Conservation (phyloP, 2,797 vertebrate species). For the Esox lucius region DNA sequence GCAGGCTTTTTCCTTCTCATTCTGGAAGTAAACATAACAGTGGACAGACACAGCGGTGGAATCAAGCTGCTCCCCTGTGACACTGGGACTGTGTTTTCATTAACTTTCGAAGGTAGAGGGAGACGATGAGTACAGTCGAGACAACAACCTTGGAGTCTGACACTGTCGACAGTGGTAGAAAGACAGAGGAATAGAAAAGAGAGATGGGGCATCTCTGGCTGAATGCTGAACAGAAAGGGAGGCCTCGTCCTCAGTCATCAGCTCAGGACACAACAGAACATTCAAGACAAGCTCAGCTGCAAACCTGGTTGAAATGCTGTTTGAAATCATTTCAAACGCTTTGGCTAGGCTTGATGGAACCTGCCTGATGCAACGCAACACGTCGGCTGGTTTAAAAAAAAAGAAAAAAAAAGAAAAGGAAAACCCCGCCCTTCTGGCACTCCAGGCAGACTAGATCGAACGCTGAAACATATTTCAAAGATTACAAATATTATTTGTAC, state of each 20-base stretch:
- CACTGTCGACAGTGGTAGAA: slow-evolving; percentile 19
- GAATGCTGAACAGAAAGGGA: slow-evolving; percentile 27
- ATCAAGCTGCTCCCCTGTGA: slow-evolving; percentile 20
- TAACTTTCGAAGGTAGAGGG: slow-evolving; percentile 30
- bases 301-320: not conserved
- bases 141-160: slow-evolving; percentile 42
- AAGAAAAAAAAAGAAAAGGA: not conserved
- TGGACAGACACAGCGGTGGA: not conserved
- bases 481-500: not conserved
- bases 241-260: slow-evolving; percentile 18
- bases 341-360: not conserved
- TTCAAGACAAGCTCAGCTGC: not conserved
- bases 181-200: not conserved
- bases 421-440: not conserved
- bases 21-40: not conserved
- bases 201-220: not conserved
- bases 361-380: not conserved
- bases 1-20: not conserved
- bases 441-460: not conserved
- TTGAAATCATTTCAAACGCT: not conserved
- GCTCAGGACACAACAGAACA: not conserved
- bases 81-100: slow-evolving; percentile 40
- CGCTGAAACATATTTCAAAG: not conserved
- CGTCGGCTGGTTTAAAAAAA: not conserved
- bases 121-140: slow-evolving; percentile 11